These are phyloP conservation scores for Caracal caracal DNA, from an alignment of 2,113 vertebrate genomes.

Conservation along the genomic window DNA sequence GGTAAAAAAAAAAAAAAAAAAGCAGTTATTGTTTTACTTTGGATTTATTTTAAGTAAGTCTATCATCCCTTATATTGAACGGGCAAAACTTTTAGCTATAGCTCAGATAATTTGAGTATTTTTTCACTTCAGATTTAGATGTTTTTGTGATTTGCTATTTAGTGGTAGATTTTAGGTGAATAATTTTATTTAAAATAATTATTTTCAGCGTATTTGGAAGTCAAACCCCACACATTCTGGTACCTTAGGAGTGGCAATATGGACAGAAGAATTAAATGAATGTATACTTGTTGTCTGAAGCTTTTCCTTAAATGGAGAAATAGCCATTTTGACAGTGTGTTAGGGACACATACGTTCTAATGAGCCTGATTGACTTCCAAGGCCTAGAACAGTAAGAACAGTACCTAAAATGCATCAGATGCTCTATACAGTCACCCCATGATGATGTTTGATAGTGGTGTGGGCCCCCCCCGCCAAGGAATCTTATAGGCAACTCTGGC, in stretches of 20 bases:
- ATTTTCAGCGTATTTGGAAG: neutral
- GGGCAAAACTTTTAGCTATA: neutral
- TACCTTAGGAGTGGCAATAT: neutral
- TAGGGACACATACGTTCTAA: neutral
- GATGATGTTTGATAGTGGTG: neutral
- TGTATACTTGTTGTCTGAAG: neutral
- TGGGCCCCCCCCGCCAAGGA: too few species aligned
- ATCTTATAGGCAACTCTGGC: neutral
- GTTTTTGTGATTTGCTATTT: neutral
- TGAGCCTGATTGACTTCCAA: neutral
- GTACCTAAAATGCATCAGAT: neutral
- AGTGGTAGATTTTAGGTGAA: neutral
- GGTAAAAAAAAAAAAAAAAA: neutral
- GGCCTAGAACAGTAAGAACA: neutral
- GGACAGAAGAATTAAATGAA: neutral
- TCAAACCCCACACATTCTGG: neutral
- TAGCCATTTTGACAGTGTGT: neutral
- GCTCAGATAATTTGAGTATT: neutral
- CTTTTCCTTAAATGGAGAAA: neutral
- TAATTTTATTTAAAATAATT: neutral
- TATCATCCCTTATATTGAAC: neutral
- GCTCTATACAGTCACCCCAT: neutral
- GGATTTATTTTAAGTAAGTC: neutral
- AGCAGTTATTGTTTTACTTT: neutral
- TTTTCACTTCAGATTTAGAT: neutral